Evolutionary conservation across 2,797 vertebrate species (phyloP).

Genomic region (Cirrhinus molitorella): DNA sequence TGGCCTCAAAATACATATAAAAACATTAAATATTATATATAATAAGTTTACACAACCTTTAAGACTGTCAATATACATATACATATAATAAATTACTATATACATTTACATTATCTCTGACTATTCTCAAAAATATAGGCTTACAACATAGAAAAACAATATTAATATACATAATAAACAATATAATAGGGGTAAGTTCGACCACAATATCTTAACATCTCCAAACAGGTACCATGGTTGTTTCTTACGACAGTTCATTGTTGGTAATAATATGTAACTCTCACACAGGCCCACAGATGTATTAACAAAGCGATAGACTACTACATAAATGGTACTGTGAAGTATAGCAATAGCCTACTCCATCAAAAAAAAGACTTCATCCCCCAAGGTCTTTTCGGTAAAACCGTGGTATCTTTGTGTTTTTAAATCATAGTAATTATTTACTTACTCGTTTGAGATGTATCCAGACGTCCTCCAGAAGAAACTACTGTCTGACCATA

Average conservation of each 20-base stretch:
- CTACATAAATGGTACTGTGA: neutral
- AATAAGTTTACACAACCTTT: no score
- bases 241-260: neutral
- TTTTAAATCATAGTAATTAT: neutral
- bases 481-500: neutral
- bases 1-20: no score
- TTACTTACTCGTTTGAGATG: conserved; percentile 21
- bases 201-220: neutral
- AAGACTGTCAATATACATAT: no score
- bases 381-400: neutral
- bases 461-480: neutral
- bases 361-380: neutral
- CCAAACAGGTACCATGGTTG: neutral
- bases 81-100: no score
- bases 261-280: neutral
- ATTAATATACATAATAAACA: no score
- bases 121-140: no score
- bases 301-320: neutral
- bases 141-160: no score
- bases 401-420: neutral
- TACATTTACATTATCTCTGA: no score
- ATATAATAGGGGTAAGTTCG: neutral
- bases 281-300: neutral
- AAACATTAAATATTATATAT: no score
- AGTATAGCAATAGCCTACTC: neutral